Evolutionary conservation across 1,140 invertebrate genomes (phyloP), one percentile per base, ranked within the genome.

Genomic region (Ooceraea biroi): DNA sequence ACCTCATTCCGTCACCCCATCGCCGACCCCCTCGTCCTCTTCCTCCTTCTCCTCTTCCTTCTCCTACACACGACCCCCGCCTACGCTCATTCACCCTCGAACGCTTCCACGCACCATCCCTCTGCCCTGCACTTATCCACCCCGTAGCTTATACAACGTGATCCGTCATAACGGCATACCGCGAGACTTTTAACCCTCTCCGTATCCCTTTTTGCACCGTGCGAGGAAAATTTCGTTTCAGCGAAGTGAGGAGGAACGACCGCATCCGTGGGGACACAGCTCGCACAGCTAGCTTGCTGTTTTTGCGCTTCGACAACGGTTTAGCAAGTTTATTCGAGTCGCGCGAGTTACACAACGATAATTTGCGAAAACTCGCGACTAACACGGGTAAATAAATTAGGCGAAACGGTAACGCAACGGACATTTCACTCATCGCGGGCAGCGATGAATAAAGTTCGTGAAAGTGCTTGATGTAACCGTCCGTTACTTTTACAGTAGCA

Each of bases 141-240:
- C 83, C 60, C 82, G 57, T 55, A 66, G 82, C 78, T 83, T 88
- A 83, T 83, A 88, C 83, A 86, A 88, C 86, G 83, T 85, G 89
- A 90, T 90, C 85, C 84, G 82, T 90, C 89, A 90, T 87, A 89
- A 88, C 87, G 63, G 80, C 68, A 65, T 27, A 82, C 68, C 61
- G 65, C 80, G 82, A 78, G 71, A 83, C 72, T 80, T 71, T 80
- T 80, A 71, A 71, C 65, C 25, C 50, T 50, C 50, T 44, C 30
- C 17, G 36, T 30, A 44, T 80, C 65, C 25, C 63, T 57, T 71
- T 69, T 80, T 80, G 22, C 65, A 80, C 36, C 65, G 41, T 17
- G 12, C n/a, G 41, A 71, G 36, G 41, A 69, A 80, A 71, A 80
- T 80, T 80, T 80, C 36, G 76, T 80, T 80, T 80, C 50, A 80